These are phyloP conservation scores for Plotosus lineatus DNA, from an alignment of 2,113 vertebrate species.

Conservation along the genomic window DNA sequence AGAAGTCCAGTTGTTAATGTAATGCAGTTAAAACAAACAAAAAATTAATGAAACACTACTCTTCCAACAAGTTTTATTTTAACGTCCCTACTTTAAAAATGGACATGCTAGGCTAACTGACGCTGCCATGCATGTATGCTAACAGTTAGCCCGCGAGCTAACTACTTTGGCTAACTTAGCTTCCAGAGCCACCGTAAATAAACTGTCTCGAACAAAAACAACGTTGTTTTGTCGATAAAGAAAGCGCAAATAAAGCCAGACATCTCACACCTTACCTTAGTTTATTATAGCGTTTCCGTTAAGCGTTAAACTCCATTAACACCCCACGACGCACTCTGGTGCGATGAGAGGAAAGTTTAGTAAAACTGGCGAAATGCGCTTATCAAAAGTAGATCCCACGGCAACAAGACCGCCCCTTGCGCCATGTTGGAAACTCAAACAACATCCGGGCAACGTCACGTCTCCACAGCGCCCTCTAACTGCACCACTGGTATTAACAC, in stretches of 20 bases:
- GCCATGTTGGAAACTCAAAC: conserved; percentile 43
- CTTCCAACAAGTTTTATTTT: neutral
- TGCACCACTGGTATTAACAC: neutral
- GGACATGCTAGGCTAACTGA: conserved; percentile 13
- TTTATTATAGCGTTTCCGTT: neutral
- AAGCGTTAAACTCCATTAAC: conserved; percentile 13
- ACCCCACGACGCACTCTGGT: neutral
- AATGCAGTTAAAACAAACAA: neutral
- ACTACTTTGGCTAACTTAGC: neutral
- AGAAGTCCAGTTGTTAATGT: neutral
- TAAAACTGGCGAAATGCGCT: conserved; percentile 22
- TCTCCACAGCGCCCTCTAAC: conserved; percentile 4
- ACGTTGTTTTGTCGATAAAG: neutral
- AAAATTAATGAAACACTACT: neutral
- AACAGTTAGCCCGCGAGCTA: neutral
- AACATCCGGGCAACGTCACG: conserved; percentile 41
- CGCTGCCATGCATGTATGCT: neutral
- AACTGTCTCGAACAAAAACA: neutral
- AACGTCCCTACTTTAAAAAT: neutral
- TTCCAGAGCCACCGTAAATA: conserved; percentile 23
- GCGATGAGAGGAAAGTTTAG: conserved; percentile 24
- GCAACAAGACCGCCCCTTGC: conserved; percentile 30
- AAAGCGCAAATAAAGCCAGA: neutral
- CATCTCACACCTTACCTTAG: neutral
- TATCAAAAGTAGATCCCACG: conserved; percentile 26